A percentile compares a stretch with the other conserved stretches of the same genome.
Evolutionary conservation across 2,113 vertebrate genomes (phyloP).

Genomic region (Parotia lawesii): DNA sequence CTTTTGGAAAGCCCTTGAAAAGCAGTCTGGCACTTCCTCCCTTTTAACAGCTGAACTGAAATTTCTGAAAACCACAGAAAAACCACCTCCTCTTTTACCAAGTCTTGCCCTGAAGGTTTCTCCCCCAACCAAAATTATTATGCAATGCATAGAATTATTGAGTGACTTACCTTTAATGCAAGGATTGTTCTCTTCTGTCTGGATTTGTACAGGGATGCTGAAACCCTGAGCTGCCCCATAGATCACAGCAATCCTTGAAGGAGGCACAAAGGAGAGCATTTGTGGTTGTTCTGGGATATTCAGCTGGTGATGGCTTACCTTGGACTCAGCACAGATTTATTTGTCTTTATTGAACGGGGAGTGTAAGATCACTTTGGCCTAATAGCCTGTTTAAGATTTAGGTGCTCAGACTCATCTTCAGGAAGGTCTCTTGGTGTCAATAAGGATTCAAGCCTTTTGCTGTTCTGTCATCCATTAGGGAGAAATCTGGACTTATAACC

Average conservation of each 20-base stretch:
- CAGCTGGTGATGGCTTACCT: neutral
- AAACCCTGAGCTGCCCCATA: neutral
- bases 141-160: neutral
- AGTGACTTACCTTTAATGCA: neutral
- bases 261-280: neutral
- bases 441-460: neutral
- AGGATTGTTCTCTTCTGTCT: neutral
- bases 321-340: slow-evolving; percentile 15
- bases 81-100: neutral
- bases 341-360: neutral
- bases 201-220: neutral
- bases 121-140: neutral
- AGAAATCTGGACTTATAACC: neutral
- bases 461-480: neutral
- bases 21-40: slow-evolving; percentile 52
- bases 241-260: neutral
- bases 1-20: slow-evolving; percentile 53
- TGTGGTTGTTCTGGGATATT: neutral
- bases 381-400: neutral
- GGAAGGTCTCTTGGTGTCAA: neutral
- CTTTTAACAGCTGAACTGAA: slow-evolving; percentile 32
- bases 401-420: neutral
- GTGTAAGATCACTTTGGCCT: neutral
- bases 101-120: neutral
- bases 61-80: slow-evolving; percentile 20